Conservation (phyloP, 1,140 invertebrate species). For the Scaptomyza graminum region DNA sequence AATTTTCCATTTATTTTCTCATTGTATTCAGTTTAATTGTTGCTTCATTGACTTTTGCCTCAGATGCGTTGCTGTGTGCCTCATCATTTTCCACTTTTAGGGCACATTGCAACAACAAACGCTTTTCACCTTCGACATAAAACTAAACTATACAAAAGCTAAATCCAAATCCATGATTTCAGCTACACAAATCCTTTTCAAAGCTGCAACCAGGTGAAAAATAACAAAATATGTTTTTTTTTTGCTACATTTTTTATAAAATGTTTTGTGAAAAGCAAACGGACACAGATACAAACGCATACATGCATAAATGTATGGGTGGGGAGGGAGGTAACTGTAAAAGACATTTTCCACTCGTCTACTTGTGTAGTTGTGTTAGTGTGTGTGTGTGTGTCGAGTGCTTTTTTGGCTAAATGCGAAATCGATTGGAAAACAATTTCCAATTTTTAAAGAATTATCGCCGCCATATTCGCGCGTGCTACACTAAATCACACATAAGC, state of each 20-base stretch:
- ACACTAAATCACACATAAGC: constrained; percentile 84
- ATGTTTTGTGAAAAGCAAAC: constrained; percentile 40
- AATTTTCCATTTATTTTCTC: too few relatives aligned
- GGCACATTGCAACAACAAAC: constrained; percentile 20
- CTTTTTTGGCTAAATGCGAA: constrained; percentile 83
- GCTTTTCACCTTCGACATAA: constrained; percentile 55
- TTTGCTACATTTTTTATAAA: constrained; percentile 44
- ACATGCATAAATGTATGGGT: constrained; percentile 1
- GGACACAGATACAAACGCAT: constrained; percentile 12
- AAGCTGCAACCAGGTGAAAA: constrained; percentile 75
- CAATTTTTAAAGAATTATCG: constrained; percentile 84
- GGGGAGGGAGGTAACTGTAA: constrained; percentile 37
- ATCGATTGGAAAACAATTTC: constrained; percentile 84
- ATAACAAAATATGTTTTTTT: constrained; percentile 61
- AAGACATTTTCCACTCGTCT: constrained; percentile 47
- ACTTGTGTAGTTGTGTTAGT: constrained; percentile 3
- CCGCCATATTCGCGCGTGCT: constrained; percentile 83
- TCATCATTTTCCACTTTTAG: constrained; percentile 10
- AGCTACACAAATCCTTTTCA: constrained; percentile 70
- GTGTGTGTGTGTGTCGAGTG: constrained; percentile 53
- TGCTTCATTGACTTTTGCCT: constrained; percentile 11
- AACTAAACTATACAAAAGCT: constrained; percentile 56
- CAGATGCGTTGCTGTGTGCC: neutral
- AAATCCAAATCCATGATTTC: constrained; percentile 71
- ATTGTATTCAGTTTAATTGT: neutral